Evolutionary conservation across 1,140 invertebrate genomes (phyloP).

Genomic region (Pseudobourletiella spinata): DNA sequence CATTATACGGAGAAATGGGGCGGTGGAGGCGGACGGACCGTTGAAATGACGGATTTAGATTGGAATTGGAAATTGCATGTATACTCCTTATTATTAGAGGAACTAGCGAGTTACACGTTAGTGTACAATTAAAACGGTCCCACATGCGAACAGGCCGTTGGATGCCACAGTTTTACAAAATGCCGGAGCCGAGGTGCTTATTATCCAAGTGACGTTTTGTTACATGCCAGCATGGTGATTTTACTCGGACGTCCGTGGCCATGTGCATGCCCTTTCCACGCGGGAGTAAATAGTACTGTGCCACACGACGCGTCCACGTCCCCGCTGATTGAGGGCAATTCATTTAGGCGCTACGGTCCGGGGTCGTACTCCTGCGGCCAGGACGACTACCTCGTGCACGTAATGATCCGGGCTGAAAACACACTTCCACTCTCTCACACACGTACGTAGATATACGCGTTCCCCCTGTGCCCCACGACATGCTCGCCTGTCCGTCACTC

Average conservation of each 20-base stretch:
- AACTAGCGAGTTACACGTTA: constrained; percentile 2
- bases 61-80: neutral
- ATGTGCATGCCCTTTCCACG: too few relatives aligned
- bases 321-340: neutral
- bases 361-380: neutral
- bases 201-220: neutral
- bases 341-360: neutral
- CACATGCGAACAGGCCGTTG: neutral
- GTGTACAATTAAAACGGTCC: constrained; percentile 7
- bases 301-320: neutral
- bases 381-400: too few relatives aligned
- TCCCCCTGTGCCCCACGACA: neutral
- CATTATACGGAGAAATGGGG: too few relatives aligned
- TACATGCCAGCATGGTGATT: neutral
- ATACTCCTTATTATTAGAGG: constrained; percentile 1
- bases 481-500: too few relatives aligned
- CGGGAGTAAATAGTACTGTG: neutral
- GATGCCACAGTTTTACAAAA: too few relatives aligned
- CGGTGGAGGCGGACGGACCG: too few relatives aligned
- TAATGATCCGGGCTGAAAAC: too few relatives aligned
- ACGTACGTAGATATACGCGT: neutral
- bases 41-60: too few relatives aligned
- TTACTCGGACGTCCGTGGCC: too few relatives aligned
- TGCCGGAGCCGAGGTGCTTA: too few relatives aligned
- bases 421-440: neutral